Evolutionary conservation across 2,113 vertebrate species (phyloP).

Genomic region (Butorides virescens): DNA sequence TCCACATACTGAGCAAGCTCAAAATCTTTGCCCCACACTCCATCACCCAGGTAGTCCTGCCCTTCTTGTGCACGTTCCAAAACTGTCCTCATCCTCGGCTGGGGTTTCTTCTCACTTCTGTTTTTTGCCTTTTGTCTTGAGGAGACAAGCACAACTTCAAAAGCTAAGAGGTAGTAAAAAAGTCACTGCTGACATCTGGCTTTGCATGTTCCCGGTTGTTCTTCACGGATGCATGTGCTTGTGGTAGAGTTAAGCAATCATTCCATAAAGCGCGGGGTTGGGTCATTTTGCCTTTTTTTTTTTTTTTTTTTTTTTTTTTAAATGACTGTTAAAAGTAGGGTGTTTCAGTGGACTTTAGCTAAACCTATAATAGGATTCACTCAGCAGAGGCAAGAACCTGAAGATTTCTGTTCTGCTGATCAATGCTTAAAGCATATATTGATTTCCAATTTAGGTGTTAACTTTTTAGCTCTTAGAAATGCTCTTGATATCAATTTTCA

Average conservation of each 20-base stretch:
- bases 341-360: background rate
- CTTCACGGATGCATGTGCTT: fast-evolving
- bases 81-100: background rate
- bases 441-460: constrained; percentile 62
- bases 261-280: background rate
- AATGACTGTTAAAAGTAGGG: background rate
- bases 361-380: background rate
- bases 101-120: background rate
- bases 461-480: constrained; percentile 39
- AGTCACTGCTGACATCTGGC: background rate
- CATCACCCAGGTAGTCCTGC: background rate
- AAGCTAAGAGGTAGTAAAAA: background rate
- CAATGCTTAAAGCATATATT: constrained; percentile 17
- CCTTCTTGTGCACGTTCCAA: fast-evolving
- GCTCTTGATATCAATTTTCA: constrained; percentile 39
- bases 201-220: background rate
- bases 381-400: background rate
- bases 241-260: background rate
- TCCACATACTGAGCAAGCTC: background rate
- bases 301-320: fast-evolving
- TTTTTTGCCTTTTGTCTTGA: background rate
- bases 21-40: fast-evolving
- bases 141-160: background rate
- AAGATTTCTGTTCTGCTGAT: constrained; percentile 16
- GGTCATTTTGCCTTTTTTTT: background rate